Percentiles rank a stretch among this genome's conserved stretches.
Evolutionary conservation across 2,888 invertebrate genomes (phyloP).

Genomic region (Meta bourneti): DNA sequence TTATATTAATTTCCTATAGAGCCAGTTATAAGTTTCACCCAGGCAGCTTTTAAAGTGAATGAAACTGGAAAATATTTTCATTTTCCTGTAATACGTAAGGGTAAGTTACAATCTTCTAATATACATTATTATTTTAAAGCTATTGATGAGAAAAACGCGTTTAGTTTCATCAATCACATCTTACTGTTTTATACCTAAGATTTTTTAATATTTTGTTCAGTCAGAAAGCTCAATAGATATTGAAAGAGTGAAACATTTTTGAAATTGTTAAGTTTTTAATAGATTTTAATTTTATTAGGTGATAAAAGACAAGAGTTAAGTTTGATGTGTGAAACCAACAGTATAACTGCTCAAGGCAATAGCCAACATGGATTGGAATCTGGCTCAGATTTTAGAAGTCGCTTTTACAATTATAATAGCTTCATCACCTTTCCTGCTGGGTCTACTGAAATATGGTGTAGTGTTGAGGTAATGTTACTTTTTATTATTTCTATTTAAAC

Average conservation of each 20-base stretch:
- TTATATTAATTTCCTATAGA: constrained; percentile 78
- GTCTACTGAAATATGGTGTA: constrained; percentile 79
- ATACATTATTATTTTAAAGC: no score
- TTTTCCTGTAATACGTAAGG: constrained; percentile 79
- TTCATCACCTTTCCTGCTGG: constrained; percentile 80
- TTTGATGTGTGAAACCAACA: constrained; percentile 79
- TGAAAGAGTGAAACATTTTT: no score
- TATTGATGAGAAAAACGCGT: no score
- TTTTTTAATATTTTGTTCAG: no score
- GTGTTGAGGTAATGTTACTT: constrained; percentile 79
- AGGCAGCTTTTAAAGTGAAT: constrained; percentile 79
- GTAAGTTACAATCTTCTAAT: constrained; percentile 72
- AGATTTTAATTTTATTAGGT: constrained; percentile 77
- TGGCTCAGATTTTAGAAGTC: constrained; percentile 80
- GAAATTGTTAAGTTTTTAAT: no score
- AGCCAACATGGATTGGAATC: constrained; percentile 79
- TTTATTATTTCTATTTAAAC: not conserved
- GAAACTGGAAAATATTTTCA: constrained; percentile 79
- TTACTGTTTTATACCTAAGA: no score
- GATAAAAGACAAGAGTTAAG: constrained; percentile 79
- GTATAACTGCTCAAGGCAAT: constrained; percentile 80
- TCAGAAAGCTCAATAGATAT: no score
- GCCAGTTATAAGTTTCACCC: constrained; percentile 79
- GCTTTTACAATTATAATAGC: constrained; percentile 79
- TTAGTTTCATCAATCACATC: no score